Evolutionary conservation across 2,888 invertebrate species (phyloP), one percentile per base, ranked within the genome.

Genomic region (Oegoconia quadripuncta): DNA sequence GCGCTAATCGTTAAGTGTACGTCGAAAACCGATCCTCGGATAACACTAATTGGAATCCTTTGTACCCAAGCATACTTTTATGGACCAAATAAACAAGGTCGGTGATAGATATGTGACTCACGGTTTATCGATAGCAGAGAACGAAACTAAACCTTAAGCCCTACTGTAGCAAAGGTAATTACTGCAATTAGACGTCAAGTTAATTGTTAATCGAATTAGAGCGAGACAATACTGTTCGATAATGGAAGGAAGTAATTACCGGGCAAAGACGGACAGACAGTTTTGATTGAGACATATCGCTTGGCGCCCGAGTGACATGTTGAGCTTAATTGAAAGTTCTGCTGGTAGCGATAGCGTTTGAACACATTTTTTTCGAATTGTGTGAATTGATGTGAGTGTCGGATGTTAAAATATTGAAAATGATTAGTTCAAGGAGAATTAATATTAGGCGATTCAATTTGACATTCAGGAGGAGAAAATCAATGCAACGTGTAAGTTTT

Each of bases 131-230:
- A n/a, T n/a, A n/a, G 23, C 27, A 13, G 14, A 27, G 8, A 7
- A 27, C 13, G 5, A 16, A 16, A 16, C 25, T 2, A 4, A 11
- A 25, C 25, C 23, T 3, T 9, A 23, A 23, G 9, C 23, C 23
- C 7, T 27, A 14, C 14, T 14, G 13, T 2, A 30, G 17, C 7
- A 15, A 2, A n/a, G 9, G 11, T 13, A 30, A 30, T 16, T 16
- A n/a, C 3, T 17, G n/a, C 14, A 32, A 34, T 15, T 27, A 27
- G n/a, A 18, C 22, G 35, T 28, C 18, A 14, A 56, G 50, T 59
- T 64, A 62, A 65, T 63, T 57, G 66, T 64, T 67, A 69, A 78
- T 79, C 63, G 59, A 72, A 74, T 79, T 76, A 74, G 74, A 74
- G 67, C 64, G 73, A 70, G 70, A 81, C 77, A 74, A 74, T 68